Base-by-base conservation (phyloP, 2,797 vertebrate species). In the Thripadectes ignobilis region DNA sequence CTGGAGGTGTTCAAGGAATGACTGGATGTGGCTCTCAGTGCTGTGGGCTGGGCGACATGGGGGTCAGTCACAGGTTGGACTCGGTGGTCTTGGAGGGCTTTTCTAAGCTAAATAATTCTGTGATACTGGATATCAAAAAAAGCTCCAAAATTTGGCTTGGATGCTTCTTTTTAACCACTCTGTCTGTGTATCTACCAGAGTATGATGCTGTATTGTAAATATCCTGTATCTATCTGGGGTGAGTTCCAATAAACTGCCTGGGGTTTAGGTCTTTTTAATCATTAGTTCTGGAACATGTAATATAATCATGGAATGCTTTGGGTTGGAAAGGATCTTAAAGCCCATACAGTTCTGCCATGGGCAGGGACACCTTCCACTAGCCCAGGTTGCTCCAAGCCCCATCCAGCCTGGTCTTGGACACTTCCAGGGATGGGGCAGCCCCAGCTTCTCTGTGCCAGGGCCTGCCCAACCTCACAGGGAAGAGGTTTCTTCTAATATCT, bases 51-150 rank as follows among this genome's bases (percentile, higher is more conserved):
- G 65, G 23, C 32, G 38, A 58, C 22, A 34, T 18, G 61, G 46
- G 77, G 2, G 39, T 41, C 0, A 1, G 41, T 30, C 54, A 54
- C 61, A 54, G 69, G 9, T 27, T 5, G 69, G 34, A 23, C 48
- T 48, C 0, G 0, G 2, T 68, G 48, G 5, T 39, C 54, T 55
- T 38, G 5, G 39, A 49, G 22, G 39, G 13, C 19, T 69, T 69
- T 69, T 32, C 19, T 11, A 39, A 18, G 9, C 23, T 62, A 8
- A 63, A 24, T 24, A 15, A 38, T 69, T 62, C 41, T 62, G 23
- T 63, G 71, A 15, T 48, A 2, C 12, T 45, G n/a, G 13, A 17
- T 23, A 18, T 30, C 13, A 19, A 51, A 81, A 78, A 48, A 34
- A 27, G 21, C 3, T 3, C 12, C 18, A 5, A 49, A 27, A 41